Evolutionary conservation across 2,888 invertebrate genomes (phyloP), one percentile per base, ranked within the genome.

Genomic region (Diplolepis rosae): DNA sequence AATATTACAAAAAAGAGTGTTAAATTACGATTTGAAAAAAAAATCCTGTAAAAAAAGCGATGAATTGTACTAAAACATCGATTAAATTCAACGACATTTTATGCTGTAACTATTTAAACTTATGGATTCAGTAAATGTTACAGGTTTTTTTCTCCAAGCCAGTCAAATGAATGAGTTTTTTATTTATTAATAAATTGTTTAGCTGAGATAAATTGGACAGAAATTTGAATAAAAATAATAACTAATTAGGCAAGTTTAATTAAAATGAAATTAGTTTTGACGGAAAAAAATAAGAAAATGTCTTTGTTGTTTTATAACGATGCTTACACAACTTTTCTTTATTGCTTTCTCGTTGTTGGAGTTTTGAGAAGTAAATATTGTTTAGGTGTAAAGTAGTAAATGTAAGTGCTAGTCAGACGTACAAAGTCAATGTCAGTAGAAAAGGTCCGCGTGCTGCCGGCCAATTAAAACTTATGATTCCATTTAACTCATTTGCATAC

Each of bases 341-440:
- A 45, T 45, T 45, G 42, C 15, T 15, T 7, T 45, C 1, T 7
- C 6, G 18, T 18, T 45, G 45, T 9, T 7, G 18, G 45, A 7
- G 2, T 6, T 3, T 45, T 45, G 9, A 9, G 45, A 45, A 45
- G n/a, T n/a, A n/a, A n/a, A n/a, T n/a, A 18, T 45, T 18, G 18
- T 61, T 61, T 39, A 39, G n/a, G 27, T 32, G n/a, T 30, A 32
- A 61, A 61, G 61, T 61, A 24, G 39, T 61, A 24, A 61, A 13
- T 24, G 35, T 5, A 39, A 39, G n/a, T 39, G 3, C 15, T 61
- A 13, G 39, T 61, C 61, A 61, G 61, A 15, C 61, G 39, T 32
- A 35, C 18, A 56, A 56, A 56, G 35, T 56, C 56, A 24, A 11
- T 56, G 35, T 13, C 35, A 61, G 61, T 61, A 61, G 61, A 24